Evolutionary conservation across 2,888 invertebrate species (phyloP), one percentile per base, ranked within the genome.

Genomic region (Elmis aenea): DNA sequence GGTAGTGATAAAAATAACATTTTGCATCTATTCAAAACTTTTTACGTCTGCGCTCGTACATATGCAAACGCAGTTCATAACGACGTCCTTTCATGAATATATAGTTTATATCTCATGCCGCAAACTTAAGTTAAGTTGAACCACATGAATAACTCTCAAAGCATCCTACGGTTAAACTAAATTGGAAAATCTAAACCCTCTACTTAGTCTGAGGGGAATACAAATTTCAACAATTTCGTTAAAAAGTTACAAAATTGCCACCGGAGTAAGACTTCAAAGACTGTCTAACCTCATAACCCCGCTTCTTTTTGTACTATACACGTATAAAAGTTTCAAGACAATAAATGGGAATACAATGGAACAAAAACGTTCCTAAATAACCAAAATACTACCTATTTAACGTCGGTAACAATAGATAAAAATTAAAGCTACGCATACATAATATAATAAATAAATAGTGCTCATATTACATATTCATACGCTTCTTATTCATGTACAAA

Each of bases 171-270:
- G 54, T 55, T 58, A 54, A 58, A 58, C 59, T 56, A 57, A 57
- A 55, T 51, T 32, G 55, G 55, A 57, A 59, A 59, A 60, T 58
- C 58, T 58, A 56, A 59, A 58, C 57, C 59, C 56, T 46, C 55
- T 54, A 50, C 54, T 54, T 52, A 52, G 34, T 44, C 56, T 51
- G 55, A 50, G 50, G 55, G 57, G 62, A 61, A 62, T 62, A 62
- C 61, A 61, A 62, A 62, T 61, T 58, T 55, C 54, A 50, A 57
- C 57, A 54, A 55, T 61, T 61, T 60, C 55, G 58, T 61, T 62
- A 60, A 61, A 60, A 61, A 61, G 56, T 60, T 60, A 51, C 50
- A 54, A 57, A 59, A 58, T 55, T 56, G 55, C 57, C 50, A 48
- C 51, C 48, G 50, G 55, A 52, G 46, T 48, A 45, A 46, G 46